These are phyloP conservation scores for Polypterus senegalus DNA, from an alignment of 2,113 vertebrate genomes.

Conservation along the genomic window DNA sequence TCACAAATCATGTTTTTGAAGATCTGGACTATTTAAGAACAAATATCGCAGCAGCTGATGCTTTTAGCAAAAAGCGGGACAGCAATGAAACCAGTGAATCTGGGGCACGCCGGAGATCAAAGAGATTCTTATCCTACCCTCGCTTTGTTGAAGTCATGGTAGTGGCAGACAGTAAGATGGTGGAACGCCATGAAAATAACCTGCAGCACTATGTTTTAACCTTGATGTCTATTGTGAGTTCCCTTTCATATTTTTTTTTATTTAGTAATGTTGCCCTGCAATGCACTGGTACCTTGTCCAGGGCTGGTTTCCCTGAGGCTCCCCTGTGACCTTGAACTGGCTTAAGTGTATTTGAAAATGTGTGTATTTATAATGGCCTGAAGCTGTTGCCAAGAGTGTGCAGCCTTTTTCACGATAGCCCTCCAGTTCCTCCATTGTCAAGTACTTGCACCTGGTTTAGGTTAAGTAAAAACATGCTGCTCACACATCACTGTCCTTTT, in stretches of 20 bases:
- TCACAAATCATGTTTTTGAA: conserved; percentile 35
- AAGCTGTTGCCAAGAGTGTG: no score
- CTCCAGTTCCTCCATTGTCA: no score
- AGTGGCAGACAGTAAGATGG: conserved; percentile 93
- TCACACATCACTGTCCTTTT: no score
- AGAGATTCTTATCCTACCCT: conserved; percentile 91
- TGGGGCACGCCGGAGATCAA: conserved; percentile 68
- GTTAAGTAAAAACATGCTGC: no score
- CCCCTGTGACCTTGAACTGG: no score
- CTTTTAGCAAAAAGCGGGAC: conserved; percentile 40
- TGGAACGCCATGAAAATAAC: conserved; percentile 81
- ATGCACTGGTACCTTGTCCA: no score
- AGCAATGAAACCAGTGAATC: conserved; percentile 48
- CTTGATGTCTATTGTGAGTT: conserved; percentile 96
- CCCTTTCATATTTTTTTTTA: conserved; percentile 16
- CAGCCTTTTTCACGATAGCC: no score
- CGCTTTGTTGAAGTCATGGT: conserved; percentile 97
- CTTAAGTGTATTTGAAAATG: no score
- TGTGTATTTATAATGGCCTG: no score
- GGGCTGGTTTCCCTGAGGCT: no score
- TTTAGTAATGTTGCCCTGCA: no score
- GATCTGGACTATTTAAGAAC: conserved; percentile 55
- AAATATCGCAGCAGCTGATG: conserved; percentile 35
- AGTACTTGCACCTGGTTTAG: no score
- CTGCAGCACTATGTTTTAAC: conserved; percentile 95